These are phyloP conservation scores for Protonemura montana DNA, from an alignment of 2,888 invertebrate species.

Conservation along the genomic window DNA sequence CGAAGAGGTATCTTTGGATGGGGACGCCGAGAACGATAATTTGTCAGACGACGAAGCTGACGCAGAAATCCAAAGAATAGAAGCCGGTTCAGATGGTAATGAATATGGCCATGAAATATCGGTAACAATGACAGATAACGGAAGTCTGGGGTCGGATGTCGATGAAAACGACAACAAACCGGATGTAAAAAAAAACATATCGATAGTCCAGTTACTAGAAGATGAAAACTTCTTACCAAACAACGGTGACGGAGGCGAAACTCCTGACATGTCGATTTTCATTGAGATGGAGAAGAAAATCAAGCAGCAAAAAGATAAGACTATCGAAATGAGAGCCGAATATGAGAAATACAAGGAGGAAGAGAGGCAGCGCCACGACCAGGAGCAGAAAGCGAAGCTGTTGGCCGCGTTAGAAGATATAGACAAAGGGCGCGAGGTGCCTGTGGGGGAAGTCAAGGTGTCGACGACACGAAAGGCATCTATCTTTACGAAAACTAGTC, in stretches of 20 bases:
- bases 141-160: neutral
- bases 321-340: neutral
- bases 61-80: slow-evolving; percentile 20
- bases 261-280: neutral
- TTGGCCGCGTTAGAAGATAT: slow-evolving; percentile 71
- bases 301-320: neutral
- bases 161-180: neutral
- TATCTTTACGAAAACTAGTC: slow-evolving; percentile 18
- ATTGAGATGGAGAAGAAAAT: neutral
- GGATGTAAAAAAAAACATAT: neutral
- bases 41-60: neutral
- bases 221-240: neutral
- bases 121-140: neutral
- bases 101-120: neutral
- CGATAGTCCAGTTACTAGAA: neutral
- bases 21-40: neutral
- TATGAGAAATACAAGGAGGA: slow-evolving; percentile 20
- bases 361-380: neutral
- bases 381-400: slow-evolving; percentile 65
- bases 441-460: neutral
- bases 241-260: neutral
- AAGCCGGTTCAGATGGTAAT: neutral
- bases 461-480: neutral
- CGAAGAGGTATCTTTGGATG: slow-evolving; percentile 1
- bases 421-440: slow-evolving; percentile 56